Base-by-base conservation (phyloP, 1,140 invertebrate species). In the Lucilia cuprina region DNA sequence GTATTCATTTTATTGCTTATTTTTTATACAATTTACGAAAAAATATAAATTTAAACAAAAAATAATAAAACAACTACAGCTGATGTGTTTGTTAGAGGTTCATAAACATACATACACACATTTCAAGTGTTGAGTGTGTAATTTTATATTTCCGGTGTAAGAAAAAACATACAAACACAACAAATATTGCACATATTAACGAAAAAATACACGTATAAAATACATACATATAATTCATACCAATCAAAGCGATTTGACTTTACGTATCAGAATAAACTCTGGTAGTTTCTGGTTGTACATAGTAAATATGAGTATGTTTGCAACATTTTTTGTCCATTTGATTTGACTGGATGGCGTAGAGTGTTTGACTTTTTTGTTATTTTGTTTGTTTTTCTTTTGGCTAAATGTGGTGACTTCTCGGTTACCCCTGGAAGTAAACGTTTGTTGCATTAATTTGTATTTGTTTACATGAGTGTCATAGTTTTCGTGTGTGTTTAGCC, bases 91-190 rank as follows among this genome's bases (percentile, higher is more conserved):
- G 77, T 80, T 80, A 80, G 77, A 80, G 77, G 35, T 49, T 49
- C n/a, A 41, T 41, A 78, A 49, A 49, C 41, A 80, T 21, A 49
- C 41, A 80, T 21, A 80, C 77, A 50, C 12, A 83, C 83, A 83
- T 83, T 83, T 83, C 35, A 84, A 84, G 84, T 85, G 84, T 85
- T 85, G 84, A 85, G 84, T 85, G 83, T 85, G 84, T 85, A 85
- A 85, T 85, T 85, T 85, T 85, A 85, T 85, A 85, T 85, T 85
- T 85, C 84, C 83, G 84, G 84, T 83, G 82, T 83, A 83, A 85
- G 82, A 74, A 74, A 30, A 82, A 77, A 70, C 19, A 70, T 70
- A 70, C 65, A 70, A 7, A 70, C 19, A 25, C 7, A 70, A 17
- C 55, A 60, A 41, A 41, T 41, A 41, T 41, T 41, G 41, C 41